Conservation (phyloP, 2,797 vertebrate species). For the Triplophysa bombifrons region DNA sequence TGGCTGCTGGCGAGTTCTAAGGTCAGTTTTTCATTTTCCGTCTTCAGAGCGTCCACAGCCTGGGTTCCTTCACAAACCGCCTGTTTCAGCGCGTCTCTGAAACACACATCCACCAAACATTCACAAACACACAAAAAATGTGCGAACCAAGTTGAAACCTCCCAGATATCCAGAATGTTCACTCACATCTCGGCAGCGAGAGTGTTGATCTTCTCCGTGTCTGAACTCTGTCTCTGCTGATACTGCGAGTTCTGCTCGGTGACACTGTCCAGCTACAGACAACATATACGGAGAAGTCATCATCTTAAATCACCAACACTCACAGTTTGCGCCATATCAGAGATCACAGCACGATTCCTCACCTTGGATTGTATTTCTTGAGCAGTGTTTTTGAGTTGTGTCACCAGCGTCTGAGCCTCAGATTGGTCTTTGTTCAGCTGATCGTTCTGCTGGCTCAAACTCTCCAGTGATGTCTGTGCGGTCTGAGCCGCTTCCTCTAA, state of each 20-base stretch:
- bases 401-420: constrained; percentile 74
- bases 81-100: constrained; percentile 88
- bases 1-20: constrained; percentile 81
- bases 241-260: constrained; percentile 83
- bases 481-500: constrained; percentile 80
- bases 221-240: constrained; percentile 81
- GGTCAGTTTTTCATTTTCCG: constrained; percentile 86
- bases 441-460: constrained; percentile 82
- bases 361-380: constrained; percentile 85
- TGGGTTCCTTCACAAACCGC: constrained; percentile 79
- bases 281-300: not conserved
- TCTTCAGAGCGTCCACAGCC: constrained; percentile 82
- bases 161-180: not conserved
- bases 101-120: constrained; percentile 58
- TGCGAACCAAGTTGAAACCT: not conserved
- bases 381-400: constrained; percentile 77
- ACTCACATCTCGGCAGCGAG: constrained; percentile 92
- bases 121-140: not conserved
- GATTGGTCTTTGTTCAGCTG: constrained; percentile 82
- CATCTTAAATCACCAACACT: too few relatives aligned
- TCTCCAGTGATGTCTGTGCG: constrained; percentile 78
- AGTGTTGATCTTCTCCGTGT: constrained; percentile 82
- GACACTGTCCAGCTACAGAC: constrained; percentile 82
- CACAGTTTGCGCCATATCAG: too few relatives aligned
- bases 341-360: constrained; percentile 48